Evolutionary conservation across 2,113 vertebrate genomes (phyloP), one percentile per base, ranked within the genome.

Genomic region (Phylloscopus trochilus): DNA sequence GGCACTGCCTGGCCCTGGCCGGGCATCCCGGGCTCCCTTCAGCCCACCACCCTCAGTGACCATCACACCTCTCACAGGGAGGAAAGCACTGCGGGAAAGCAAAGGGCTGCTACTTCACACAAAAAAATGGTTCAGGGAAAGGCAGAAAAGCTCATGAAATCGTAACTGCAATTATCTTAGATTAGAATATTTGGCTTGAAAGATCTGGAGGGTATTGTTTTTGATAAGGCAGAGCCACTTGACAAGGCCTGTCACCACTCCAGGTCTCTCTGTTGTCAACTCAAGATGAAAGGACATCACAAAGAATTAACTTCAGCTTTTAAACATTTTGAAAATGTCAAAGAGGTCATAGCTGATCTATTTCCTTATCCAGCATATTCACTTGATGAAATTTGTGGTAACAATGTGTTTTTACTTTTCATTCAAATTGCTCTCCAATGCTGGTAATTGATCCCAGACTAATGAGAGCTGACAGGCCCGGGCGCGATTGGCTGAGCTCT

Each of bases 301-400:
- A 92, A 98, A 95, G 97, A 96, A 98, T 98, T 98, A 98, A 97
- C 97, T 97, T 98, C 98, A 98, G 97, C 95, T 97, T 97, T 97
- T 97, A 98, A 98, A 98, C 97, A 97, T 97, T 98, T 98, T 94
- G 97, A 97, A 98, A 98, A 98, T 98, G 97, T 97, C 98, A 98
- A 74, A 72, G 91, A 96, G 98, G 98, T 98, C 97, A 94, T 75
- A 93, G 95, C 96, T 93, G 93, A 97, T 97, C 95, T 96, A 84
- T 97, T 97, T 97, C 96, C 95, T 96, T 89, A 90, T 89, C 63
- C 81, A 94, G 97, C 92, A 95, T 96, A 97, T 97, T 98, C 97
- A 95, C 97, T 97, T 97, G 97, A 97, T 97, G 97, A 97, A 97
- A 96, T 97, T 94, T 98, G 92, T 92, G 96, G 94, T 97, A 97